Evolutionary conservation across 37 sponge, comb jelly and placozoan species (phyloP).

Genomic region (Lycopodina hypogea): DNA sequence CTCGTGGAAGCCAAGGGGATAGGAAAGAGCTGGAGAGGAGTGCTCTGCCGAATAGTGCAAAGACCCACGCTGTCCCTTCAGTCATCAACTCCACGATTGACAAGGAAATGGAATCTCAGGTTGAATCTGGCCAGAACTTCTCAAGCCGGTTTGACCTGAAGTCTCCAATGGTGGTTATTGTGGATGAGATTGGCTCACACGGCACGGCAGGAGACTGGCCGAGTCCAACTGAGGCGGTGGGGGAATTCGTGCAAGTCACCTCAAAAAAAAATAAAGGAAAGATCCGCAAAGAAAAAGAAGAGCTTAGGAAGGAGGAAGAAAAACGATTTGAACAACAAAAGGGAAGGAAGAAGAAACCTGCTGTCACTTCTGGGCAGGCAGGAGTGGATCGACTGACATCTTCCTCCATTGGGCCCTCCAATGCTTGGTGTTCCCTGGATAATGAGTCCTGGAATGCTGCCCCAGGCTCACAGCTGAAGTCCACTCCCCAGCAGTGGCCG

Average conservation of each 20-base stretch:
- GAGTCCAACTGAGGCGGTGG: slow-evolving; percentile 14
- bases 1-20: not conserved
- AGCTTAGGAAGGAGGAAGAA: slow-evolving; percentile 35
- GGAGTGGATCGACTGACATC: not conserved
- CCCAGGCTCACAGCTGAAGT: slow-evolving; percentile 51
- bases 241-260: slow-evolving; percentile 56
- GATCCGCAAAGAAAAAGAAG: slow-evolving; percentile 40
- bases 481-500: not conserved
- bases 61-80: not conserved
- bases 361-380: not conserved
- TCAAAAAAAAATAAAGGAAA: slow-evolving; percentile 66
- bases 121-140: not conserved
- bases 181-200: slow-evolving; percentile 32
- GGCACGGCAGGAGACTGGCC: slow-evolving; percentile 1
- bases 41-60: not conserved
- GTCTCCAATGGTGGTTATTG: slow-evolving; percentile 44
- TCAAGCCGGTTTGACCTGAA: slow-evolving; percentile 45
- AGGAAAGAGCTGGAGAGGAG: not conserved
- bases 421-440: slow-evolving; percentile 12
- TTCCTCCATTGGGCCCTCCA: not conserved
- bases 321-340: slow-evolving; percentile 24
- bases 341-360: slow-evolving; percentile 4
- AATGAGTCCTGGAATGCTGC: slow-evolving; percentile 23
- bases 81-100: not conserved
- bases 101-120: not conserved